phyloP scores from a whole-genome alignment of 2,113 vertebrate genomes.

The Ochotona princeps region DNA sequence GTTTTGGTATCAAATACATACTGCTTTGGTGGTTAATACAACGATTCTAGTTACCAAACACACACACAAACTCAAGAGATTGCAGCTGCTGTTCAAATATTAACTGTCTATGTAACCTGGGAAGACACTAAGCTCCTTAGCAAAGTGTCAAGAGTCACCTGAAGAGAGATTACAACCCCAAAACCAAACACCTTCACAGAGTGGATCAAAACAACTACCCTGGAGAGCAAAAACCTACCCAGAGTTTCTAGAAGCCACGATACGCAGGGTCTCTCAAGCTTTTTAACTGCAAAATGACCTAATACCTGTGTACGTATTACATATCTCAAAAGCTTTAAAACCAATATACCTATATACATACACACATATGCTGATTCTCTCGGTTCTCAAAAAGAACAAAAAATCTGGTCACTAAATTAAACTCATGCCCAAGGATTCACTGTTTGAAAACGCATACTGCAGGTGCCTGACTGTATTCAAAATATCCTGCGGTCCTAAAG shows the following conservation, averaged over 20 bases:
- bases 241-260: background rate
- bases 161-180: background rate
- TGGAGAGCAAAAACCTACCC: background rate
- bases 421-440: background rate
- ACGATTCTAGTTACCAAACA: background rate
- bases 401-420: background rate
- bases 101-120: background rate
- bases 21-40: background rate
- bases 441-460: background rate
- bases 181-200: background rate
- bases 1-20: background rate
- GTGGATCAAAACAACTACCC: background rate
- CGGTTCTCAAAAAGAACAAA: background rate
- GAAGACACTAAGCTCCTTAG: background rate
- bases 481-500: background rate
- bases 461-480: background rate
- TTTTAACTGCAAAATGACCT: background rate
- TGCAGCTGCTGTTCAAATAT: background rate
- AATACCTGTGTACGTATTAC: background rate
- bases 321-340: conserved; percentile 10
- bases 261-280: background rate
- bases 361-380: background rate
- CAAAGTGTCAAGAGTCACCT: background rate
- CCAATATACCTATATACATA: background rate
- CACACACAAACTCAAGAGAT: background rate